Evolutionary conservation across 2,888 invertebrate species (phyloP).

Genomic region (Carterocephalus palaemon): DNA sequence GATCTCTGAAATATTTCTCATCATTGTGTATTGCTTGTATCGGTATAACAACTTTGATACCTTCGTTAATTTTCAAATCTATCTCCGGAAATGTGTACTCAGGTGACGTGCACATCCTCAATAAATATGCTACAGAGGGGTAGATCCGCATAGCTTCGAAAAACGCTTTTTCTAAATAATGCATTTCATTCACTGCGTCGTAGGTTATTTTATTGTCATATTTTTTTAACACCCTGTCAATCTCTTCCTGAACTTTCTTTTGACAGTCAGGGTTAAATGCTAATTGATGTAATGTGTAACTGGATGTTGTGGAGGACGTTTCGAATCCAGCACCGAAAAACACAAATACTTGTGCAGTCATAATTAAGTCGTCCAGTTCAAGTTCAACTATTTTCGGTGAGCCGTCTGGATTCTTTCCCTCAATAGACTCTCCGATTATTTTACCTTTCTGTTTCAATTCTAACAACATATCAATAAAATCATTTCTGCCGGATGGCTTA

Average conservation of each 20-base stretch:
- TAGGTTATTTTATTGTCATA: slow-evolving; percentile 56
- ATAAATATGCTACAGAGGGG: slow-evolving; percentile 61
- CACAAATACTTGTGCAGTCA: slow-evolving; percentile 66
- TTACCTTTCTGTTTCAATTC: slow-evolving; percentile 59
- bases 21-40: slow-evolving; percentile 64
- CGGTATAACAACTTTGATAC: slow-evolving; percentile 56
- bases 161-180: slow-evolving; percentile 61
- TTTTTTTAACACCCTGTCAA: slow-evolving; percentile 57
- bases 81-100: slow-evolving; percentile 64
- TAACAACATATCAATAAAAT: slow-evolving; percentile 64
- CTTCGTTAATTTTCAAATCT: slow-evolving; percentile 54
- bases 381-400: slow-evolving; percentile 50
- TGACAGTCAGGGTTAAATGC: slow-evolving; percentile 69
- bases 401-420: slow-evolving; percentile 51
- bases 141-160: slow-evolving; percentile 66
- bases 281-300: slow-evolving; percentile 68
- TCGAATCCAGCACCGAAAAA: slow-evolving; percentile 76
- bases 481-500: slow-evolving; percentile 57
- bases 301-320: slow-evolving; percentile 72
- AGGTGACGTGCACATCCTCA: slow-evolving; percentile 56
- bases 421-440: slow-evolving; percentile 59
- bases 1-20: slow-evolving; percentile 57
- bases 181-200: slow-evolving; percentile 65
- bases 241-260: slow-evolving; percentile 60
- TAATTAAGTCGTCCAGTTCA: slow-evolving; percentile 53